Evolutionary conservation across 1,140 invertebrate species (phyloP), one percentile per base, ranked within the genome.

Genomic region (Psix sp.): DNA sequence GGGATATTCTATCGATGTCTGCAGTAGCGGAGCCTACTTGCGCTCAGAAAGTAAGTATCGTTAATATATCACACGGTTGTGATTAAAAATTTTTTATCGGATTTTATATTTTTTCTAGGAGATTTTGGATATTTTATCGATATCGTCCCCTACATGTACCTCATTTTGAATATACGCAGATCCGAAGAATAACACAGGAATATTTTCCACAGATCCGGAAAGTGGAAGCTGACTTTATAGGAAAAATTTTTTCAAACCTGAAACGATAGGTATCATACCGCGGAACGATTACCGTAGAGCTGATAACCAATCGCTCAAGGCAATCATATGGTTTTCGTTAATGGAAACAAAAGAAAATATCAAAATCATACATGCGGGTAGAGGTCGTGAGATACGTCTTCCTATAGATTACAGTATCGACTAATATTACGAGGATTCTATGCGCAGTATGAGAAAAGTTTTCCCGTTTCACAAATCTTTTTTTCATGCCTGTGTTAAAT

Each of bases 381-480:
- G 48, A 10, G 13, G 20, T n/a, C 33, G 48, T 0, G 35, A 52
- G 35, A 39, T 52, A n/a, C n/a, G 20, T n/a, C n/a, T 39, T 10
- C 18, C 18, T 10, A 4, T 39, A 2, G 20, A 20, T 13, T 21
- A 7, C 15, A 2, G 10, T 5, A 43, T 63, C 20, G 67, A 71
- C 36, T 43, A 49, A 10, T 71, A 36, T 33, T 13, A 43, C 7
- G 24, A 71, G 33, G 14, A 62, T 18, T 1, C 5, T 35, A 16
- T 39, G 10, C 46, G 39, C 3, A 14, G 16, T 52, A 7, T 18
- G 14, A 17, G 26, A 31, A 21, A 10, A 14, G 59, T 73, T 7
- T 67, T 29, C 26, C 59, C 68, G 24, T 77, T 52, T 26, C 42
- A 73, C n/a, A 63, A 70, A 0, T 74, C 71, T 40, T 70, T 35